Evolutionary conservation across 2,113 vertebrate genomes (phyloP), one percentile per base, ranked within the genome.

Genomic region (Hemichromis elongatus): DNA sequence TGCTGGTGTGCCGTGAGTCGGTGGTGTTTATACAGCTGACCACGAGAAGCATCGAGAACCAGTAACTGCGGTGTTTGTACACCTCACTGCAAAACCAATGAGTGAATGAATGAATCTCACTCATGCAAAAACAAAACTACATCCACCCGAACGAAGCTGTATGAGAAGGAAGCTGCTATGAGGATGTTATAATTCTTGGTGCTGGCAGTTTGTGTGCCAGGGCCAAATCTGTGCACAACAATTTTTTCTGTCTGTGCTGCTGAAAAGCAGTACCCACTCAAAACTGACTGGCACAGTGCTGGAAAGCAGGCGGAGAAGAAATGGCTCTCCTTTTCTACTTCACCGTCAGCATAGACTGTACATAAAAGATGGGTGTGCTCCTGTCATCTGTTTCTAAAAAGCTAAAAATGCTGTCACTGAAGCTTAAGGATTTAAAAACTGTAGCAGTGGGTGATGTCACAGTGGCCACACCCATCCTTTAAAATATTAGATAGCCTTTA

Each of bases 391-490:
- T 24, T 68, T 68, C 24, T 24, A 24, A 66, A 14, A 66, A 40
- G 35, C 19, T 42, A 37, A 42, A 68, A 40, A 42, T 42, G 61
- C 35, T 2, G 9, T 28, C 66, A 47, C 1, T 11, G 14, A 3
- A 47, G 63, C 14, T 6, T 2, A 24, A 19, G 9, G 42, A 28
- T 11, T 73, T 50, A 4, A 50, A 10, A 0, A 12, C 16, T 50
- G 68, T 0, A 30, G 42, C 42, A 50, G 9, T 19, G 42, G 24
- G 42, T 50, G 68, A 50, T 30, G 16, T 50, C 26, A 75, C 26
- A 0, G 16, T 19, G 9, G 0, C 4, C 30, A 5, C 42, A 45
- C 16, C 42, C 16, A 12, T 73, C 24, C 24, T 30, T 50, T 47
- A 28, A 47, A 3, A 47, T 73, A 73, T 28, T 68, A 5, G 14